Evolutionary conservation across 2,113 vertebrate genomes (phyloP).

Genomic region (Catagonus wagneri): DNA sequence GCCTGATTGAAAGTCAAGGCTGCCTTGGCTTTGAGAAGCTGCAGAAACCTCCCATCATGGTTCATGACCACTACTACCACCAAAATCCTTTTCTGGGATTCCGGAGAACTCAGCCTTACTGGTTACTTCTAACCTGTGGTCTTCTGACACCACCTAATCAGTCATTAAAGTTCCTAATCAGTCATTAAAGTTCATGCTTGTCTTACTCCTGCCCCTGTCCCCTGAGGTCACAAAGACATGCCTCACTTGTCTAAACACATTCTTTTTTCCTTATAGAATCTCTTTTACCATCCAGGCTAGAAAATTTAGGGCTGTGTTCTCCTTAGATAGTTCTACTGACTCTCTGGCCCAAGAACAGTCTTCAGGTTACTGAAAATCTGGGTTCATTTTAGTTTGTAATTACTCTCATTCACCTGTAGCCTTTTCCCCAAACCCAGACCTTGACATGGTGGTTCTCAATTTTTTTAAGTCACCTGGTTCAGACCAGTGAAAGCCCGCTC

Average conservation of each 20-base stretch:
- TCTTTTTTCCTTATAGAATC: neutral
- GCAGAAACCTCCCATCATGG: neutral
- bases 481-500: neutral
- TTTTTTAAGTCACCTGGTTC: neutral
- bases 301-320: neutral
- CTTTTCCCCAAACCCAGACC: neutral
- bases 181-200: neutral
- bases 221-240: neutral
- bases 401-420: constrained; percentile 22
- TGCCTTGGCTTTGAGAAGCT: neutral
- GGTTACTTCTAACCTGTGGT: neutral
- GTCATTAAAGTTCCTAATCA: neutral
- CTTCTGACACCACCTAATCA: neutral
- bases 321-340: neutral
- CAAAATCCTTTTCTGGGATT: neutral
- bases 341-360: neutral
- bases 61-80: neutral
- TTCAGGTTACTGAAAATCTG: constrained; percentile 5
- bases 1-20: neutral
- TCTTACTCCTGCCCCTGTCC: neutral
- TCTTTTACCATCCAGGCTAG: neutral
- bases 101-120: neutral
- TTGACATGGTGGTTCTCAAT: neutral
- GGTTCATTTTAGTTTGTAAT: constrained; percentile 3
- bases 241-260: neutral